phyloP scores from a whole-genome alignment of 2,113 vertebrate species.

The Sigmodon hispidus region DNA sequence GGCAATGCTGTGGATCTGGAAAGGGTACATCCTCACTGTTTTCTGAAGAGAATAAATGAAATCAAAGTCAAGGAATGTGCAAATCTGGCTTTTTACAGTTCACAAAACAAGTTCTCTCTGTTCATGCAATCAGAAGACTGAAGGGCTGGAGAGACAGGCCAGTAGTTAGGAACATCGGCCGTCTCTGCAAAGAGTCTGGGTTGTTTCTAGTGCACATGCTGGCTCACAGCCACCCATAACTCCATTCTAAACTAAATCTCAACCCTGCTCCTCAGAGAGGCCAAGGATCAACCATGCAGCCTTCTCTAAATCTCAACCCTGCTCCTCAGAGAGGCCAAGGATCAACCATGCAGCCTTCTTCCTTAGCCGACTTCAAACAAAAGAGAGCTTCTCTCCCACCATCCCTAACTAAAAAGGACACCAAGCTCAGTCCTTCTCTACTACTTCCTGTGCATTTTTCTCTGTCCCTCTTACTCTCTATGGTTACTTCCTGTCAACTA shows the following conservation, averaged over 20 bases:
- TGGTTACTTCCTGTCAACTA: background rate
- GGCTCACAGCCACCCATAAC: background rate
- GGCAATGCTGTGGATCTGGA: constrained; percentile 99
- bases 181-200: background rate
- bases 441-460: background rate
- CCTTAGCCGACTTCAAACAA: background rate
- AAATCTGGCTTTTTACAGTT: background rate
- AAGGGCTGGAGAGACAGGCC: background rate
- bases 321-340: background rate
- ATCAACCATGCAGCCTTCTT: background rate
- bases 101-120: background rate
- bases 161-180: background rate
- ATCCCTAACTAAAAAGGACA: background rate
- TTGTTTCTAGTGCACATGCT: background rate
- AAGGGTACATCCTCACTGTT: constrained; percentile 94
- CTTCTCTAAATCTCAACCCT: no score
- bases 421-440: background rate
- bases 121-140: background rate
- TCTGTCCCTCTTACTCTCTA: background rate
- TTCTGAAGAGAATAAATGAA: constrained; percentile 83
- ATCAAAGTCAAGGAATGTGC: background rate
- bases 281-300: background rate
- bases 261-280: background rate
- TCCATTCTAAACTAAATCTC: background rate
- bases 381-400: background rate